Evolutionary conservation across 2,113 vertebrate genomes (phyloP).

Genomic region (Lynx canadensis): DNA sequence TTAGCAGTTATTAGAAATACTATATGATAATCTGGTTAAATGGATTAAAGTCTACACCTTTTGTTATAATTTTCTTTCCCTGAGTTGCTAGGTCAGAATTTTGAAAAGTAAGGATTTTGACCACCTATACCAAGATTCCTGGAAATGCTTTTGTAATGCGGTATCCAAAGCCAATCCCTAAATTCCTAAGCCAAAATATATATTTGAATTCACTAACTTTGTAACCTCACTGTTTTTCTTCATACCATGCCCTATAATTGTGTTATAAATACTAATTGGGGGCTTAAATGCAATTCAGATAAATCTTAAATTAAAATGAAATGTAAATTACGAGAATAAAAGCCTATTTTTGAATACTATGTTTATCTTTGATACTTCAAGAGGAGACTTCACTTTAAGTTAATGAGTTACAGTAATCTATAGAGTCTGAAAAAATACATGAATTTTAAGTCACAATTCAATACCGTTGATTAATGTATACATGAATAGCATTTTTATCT

Average conservation of each 20-base stretch:
- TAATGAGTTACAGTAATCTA: background rate
- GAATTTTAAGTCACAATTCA: background rate
- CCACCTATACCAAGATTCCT: background rate
- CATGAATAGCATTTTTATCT: background rate
- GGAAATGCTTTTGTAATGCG: background rate
- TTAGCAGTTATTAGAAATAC: background rate
- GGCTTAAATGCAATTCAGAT: background rate
- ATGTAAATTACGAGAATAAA: background rate
- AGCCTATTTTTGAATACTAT: background rate
- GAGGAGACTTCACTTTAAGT: background rate
- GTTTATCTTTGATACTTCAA: background rate
- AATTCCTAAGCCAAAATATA: background rate
- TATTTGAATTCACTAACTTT: conserved; percentile 5
- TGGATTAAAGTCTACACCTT: background rate
- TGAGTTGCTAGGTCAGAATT: background rate
- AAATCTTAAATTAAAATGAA: background rate
- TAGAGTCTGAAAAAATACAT: background rate
- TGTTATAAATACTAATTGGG: background rate
- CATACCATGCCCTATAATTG: background rate
- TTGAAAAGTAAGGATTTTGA: background rate
- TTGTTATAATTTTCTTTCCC: background rate
- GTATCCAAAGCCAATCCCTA: background rate
- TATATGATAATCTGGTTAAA: background rate
- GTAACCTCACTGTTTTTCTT: background rate
- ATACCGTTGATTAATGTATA: background rate